These are phyloP conservation scores for Chiropotes sagulatus DNA, from an alignment of 2,797 vertebrate genomes.

Conservation along the genomic window DNA sequence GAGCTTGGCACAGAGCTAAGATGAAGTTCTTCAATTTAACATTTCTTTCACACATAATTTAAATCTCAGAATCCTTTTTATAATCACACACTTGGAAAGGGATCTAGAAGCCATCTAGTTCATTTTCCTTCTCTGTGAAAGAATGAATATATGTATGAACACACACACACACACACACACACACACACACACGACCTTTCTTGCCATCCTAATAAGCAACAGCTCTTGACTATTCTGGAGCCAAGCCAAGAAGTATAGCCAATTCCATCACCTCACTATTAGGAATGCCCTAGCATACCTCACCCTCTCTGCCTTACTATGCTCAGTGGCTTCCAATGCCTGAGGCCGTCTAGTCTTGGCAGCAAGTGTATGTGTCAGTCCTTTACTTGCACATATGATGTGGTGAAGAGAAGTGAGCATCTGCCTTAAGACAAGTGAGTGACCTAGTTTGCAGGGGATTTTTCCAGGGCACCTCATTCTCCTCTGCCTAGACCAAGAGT, in stretches of 20 bases:
- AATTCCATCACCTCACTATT: background rate
- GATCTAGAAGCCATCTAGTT: slow-evolving; percentile 1
- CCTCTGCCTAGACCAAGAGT: background rate
- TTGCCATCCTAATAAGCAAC: background rate
- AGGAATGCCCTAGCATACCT: background rate
- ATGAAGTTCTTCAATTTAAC: slow-evolving; percentile 49
- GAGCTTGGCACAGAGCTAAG: background rate
- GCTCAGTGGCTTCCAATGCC: background rate
- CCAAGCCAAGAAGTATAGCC: background rate
- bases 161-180: background rate
- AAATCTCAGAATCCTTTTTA: slow-evolving; percentile 46
- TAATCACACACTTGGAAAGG: slow-evolving; percentile 34
- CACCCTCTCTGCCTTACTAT: background rate
- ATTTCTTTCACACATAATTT: slow-evolving; percentile 60
- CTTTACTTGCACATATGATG: background rate
- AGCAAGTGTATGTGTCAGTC: background rate
- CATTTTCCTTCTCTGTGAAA: background rate
- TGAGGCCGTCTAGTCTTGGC: background rate
- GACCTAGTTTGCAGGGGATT: background rate
- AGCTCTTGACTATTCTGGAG: background rate
- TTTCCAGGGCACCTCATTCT: background rate
- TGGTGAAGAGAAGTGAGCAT: background rate
- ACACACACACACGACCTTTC: background rate
- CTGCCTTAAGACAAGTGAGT: background rate
- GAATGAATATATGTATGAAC: background rate